phyloP scores from a whole-genome alignment of 2,113 vertebrate genomes.

The Mirounga angustirostris region DNA sequence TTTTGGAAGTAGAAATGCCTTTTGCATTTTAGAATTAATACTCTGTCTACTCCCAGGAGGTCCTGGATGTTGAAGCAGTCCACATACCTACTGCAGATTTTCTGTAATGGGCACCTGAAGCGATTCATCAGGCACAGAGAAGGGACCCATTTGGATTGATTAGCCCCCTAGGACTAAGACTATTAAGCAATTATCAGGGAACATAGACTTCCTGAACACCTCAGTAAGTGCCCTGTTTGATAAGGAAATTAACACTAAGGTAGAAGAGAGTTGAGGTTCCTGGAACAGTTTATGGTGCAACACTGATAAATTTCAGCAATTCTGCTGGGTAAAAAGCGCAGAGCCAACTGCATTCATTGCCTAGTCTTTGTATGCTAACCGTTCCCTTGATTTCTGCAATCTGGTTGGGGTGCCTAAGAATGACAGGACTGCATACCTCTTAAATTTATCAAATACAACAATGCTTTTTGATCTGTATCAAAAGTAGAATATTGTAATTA shows the following conservation, averaged over 20 bases:
- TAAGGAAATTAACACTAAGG: neutral
- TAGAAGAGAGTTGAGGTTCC: neutral
- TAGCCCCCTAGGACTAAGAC: neutral
- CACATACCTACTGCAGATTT: neutral
- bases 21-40: constrained; percentile 14
- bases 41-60: neutral
- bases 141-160: neutral
- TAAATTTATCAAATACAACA: neutral
- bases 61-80: neutral
- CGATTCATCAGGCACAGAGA: neutral
- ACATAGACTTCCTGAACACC: neutral
- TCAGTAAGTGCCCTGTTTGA: neutral
- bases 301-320: neutral
- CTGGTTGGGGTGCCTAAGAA: neutral
- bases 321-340: neutral
- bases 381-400: neutral
- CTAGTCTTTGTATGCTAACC: neutral
- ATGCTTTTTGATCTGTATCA: neutral
- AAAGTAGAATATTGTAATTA: constrained; percentile 28
- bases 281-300: neutral
- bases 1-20: neutral
- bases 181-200: neutral
- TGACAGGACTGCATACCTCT: neutral
- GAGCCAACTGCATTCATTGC: neutral
- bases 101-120: neutral